Percentiles rank a stretch among this genome's conserved stretches.
phyloP scores from a whole-genome alignment of 2,888 invertebrate species.

The Ypsolopha scabrella region DNA sequence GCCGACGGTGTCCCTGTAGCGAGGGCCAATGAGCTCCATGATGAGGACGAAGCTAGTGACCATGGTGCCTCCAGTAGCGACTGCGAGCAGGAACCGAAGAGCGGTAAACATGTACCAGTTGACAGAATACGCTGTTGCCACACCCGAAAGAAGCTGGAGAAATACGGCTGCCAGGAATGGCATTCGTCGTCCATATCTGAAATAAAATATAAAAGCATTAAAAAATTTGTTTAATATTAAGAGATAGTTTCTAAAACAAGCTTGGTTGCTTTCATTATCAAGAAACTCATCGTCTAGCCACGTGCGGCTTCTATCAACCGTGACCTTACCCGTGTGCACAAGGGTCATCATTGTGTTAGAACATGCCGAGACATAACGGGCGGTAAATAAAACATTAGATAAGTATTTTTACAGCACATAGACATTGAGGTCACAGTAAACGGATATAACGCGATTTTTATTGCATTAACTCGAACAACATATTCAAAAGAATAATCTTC shows the following conservation, averaged over 20 bases:
- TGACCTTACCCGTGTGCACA: neutral
- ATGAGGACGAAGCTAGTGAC: conserved; percentile 79
- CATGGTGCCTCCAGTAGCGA: conserved; percentile 88
- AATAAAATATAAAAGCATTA: conserved; percentile 11
- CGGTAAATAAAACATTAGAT: too few relatives aligned
- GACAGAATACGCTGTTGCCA: conserved; percentile 77
- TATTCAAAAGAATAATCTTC: too few relatives aligned
- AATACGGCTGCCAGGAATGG: conserved; percentile 81
- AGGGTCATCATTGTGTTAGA: neutral
- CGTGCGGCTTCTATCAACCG: neutral
- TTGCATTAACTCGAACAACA: too few relatives aligned
- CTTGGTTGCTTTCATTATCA: too few relatives aligned
- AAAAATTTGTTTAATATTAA: neutral
- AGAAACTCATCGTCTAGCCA: neutral
- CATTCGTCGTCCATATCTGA: conserved; percentile 79
- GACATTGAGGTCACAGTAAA: too few relatives aligned
- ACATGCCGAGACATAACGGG: too few relatives aligned
- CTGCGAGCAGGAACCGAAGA: conserved; percentile 77
- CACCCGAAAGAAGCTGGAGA: conserved; percentile 78
- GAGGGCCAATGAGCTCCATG: conserved; percentile 75
- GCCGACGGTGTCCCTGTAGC: conserved; percentile 76
- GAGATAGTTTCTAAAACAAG: too few relatives aligned
- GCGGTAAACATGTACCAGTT: conserved; percentile 76
- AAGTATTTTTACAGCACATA: too few relatives aligned
- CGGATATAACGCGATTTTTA: too few relatives aligned